Conservation (phyloP, 2,113 vertebrate species). For the Nothocercus nigrocapillus region DNA sequence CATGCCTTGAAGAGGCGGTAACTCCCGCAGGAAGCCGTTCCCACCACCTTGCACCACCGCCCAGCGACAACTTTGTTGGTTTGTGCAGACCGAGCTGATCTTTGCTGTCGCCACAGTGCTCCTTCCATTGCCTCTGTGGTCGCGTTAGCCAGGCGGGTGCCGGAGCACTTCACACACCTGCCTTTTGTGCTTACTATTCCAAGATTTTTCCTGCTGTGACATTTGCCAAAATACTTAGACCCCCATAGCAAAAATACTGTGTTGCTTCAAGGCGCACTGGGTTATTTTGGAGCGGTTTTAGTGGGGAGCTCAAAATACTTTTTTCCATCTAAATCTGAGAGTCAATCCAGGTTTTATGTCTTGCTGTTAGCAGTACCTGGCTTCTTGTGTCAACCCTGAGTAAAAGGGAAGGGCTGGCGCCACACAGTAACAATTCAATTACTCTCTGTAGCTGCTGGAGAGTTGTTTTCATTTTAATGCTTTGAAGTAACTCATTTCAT, state of each 20-base stretch:
- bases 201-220: rapidly evolving
- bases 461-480: conserved; percentile 47
- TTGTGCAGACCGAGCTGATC: background rate
- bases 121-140: rapidly evolving
- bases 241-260: background rate
- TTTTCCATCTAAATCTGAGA: background rate
- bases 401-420: background rate
- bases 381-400: background rate
- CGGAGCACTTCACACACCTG: background rate
- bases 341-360: background rate
- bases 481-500: conserved; percentile 45
- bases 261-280: rapidly evolving
- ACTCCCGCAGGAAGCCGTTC: background rate
- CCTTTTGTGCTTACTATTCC: rapidly evolving
- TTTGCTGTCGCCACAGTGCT: rapidly evolving
- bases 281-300: background rate
- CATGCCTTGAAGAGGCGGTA: rapidly evolving
- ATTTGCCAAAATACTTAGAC: background rate
- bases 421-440: conserved; percentile 3
- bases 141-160: rapidly evolving
- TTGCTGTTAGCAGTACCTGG: background rate
- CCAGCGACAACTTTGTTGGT: background rate
- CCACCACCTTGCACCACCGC: background rate
- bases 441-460: conserved; percentile 39
- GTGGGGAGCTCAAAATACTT: background rate